phyloP scores from a whole-genome alignment of 2,888 invertebrate species.

The Drosophila leonis region DNA sequence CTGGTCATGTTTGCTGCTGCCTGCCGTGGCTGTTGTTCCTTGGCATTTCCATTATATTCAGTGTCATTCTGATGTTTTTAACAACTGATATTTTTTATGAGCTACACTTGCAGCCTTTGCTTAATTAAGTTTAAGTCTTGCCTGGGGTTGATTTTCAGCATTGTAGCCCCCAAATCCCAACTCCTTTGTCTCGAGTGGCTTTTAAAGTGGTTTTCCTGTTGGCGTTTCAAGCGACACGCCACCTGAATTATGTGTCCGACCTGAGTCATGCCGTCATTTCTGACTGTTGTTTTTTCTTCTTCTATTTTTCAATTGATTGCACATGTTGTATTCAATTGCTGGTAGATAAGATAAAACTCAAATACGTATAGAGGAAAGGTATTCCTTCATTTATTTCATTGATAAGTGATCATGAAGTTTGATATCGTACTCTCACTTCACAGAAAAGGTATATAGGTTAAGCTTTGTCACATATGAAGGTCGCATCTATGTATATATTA shows the following conservation, averaged over 20 bases:
- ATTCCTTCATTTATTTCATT: background rate
- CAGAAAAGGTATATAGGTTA: background rate
- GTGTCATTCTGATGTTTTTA: slow-evolving; percentile 54
- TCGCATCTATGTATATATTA: background rate
- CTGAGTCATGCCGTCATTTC: slow-evolving; percentile 38
- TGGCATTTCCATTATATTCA: slow-evolving; percentile 71
- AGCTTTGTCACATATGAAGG: background rate
- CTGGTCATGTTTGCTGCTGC: slow-evolving; percentile 31
- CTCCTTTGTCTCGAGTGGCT: slow-evolving; percentile 62
- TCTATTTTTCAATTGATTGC: slow-evolving; percentile 30
- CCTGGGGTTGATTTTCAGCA: slow-evolving; percentile 42
- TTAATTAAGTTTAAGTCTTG: slow-evolving; percentile 59
- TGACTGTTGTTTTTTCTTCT: background rate
- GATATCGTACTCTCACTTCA: background rate
- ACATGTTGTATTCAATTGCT: slow-evolving; percentile 23
- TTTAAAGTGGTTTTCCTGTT: slow-evolving; percentile 45
- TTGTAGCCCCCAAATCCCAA: background rate
- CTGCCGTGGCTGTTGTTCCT: slow-evolving; percentile 25
- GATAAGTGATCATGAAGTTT: slow-evolving; percentile 11
- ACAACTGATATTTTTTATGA: slow-evolving; percentile 51
- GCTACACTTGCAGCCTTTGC: slow-evolving; percentile 37
- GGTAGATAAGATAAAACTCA: slow-evolving; percentile 39
- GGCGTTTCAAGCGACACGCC: slow-evolving; percentile 42
- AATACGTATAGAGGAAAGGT: background rate
- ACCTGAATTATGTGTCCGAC: slow-evolving; percentile 17